Base-by-base conservation (phyloP, 2,888 invertebrate species). In the Noctua janthe region DNA sequence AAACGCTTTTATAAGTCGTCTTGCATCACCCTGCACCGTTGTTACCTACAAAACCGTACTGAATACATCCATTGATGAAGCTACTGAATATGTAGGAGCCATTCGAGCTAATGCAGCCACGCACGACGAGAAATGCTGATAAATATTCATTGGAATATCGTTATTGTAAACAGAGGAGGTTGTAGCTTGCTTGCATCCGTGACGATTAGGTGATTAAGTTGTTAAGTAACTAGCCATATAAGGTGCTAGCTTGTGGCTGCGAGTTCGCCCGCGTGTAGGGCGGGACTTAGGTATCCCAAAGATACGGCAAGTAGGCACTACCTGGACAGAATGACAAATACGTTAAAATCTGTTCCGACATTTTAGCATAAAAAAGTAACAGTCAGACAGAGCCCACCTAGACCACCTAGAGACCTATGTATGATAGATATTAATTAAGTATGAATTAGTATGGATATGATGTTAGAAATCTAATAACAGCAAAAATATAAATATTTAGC, bases 11-110 rank as follows among this genome's bases (percentile, higher is more conserved):
- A 39, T 43, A 89, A 70, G 69, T 66, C 39, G 23, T 73, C 78
- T 88, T 88, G 76, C 82, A 79, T 82, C 86, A 88, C 71, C 54
- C 84, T 78, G 69, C 81, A 77, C 78, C 73, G 74, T 82, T 77
- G 51, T 62, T 74, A 29, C 74, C 71, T 54, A 74, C 75, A 66
- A 70, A 86, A 74, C 80, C 70, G 87, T 81, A 79, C 78, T 81
- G 71, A 89, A 89, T 87, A 83, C 84, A 83, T 76, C 73, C 74
- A 89, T 86, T 84, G 84, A 90, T 81, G 78, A 78, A 76, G 64
- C 83, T 80, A 54, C 76, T 90, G 86, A 80, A 87, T 88, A 90
- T 90, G 84, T 56, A 88, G 66, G 54, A 88, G 71, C 56, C 56
- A 81, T 87, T 84, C 71, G 82, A 74, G 76, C 71, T 62, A 29